These are phyloP conservation scores for Pteromalus puparum DNA, from an alignment of 1,140 invertebrate genomes.

Conservation along the genomic window DNA sequence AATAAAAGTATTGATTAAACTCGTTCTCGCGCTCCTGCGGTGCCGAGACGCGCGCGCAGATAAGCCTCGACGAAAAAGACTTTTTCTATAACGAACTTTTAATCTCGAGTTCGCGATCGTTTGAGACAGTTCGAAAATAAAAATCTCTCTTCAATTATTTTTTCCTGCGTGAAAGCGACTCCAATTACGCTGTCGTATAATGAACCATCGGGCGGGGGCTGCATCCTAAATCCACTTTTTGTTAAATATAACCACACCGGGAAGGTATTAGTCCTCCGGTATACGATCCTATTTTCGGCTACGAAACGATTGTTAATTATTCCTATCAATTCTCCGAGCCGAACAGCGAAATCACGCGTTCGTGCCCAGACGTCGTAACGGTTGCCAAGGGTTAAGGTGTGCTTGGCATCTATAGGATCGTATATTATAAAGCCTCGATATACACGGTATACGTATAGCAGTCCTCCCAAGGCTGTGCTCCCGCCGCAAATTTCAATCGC, in stretches of 20 bases:
- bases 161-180: background rate
- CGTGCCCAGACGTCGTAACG: background rate
- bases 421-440: background rate
- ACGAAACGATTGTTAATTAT: too few relatives aligned
- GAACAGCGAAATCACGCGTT: background rate
- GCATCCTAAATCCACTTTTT: background rate
- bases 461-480: too few relatives aligned
- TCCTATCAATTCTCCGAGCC: too few relatives aligned
- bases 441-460: too few relatives aligned
- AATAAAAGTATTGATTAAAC: conserved; percentile 42
- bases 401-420: background rate
- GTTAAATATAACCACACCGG: background rate
- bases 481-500: background rate
- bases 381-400: background rate
- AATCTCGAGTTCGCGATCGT: background rate
- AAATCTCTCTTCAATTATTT: conserved; percentile 23
- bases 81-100: conserved; percentile 22
- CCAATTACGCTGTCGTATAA: background rate
- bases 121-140: conserved; percentile 2
- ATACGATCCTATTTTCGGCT: too few relatives aligned
- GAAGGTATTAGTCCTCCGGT: too few relatives aligned
- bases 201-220: background rate
- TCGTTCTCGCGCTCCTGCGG: background rate
- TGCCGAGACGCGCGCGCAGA: background rate
- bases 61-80: background rate